Evolutionary conservation across 2,888 invertebrate species (phyloP).

Genomic region (Ectemnius lituratus): DNA sequence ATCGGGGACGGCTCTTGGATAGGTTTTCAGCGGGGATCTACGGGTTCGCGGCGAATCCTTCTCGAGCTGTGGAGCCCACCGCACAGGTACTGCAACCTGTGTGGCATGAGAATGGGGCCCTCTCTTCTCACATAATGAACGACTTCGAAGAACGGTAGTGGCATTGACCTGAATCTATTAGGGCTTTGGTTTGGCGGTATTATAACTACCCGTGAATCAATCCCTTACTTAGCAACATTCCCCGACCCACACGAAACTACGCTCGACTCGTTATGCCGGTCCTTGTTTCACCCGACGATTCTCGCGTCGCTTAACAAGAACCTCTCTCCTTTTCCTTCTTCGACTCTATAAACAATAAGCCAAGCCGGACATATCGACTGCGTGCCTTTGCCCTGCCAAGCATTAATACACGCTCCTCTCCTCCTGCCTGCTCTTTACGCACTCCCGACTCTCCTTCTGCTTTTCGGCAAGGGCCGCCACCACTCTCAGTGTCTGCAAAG

Average conservation of each 20-base stretch:
- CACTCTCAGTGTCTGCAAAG: conserved; percentile 23
- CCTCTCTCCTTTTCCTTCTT: conserved; percentile 26
- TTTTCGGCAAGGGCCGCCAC: conserved; percentile 17
- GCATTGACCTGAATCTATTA: conserved; percentile 69
- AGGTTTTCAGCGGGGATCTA: conserved; percentile 41
- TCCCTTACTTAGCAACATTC: conserved; percentile 63
- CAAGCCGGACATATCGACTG: background rate
- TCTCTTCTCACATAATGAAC: conserved; percentile 65
- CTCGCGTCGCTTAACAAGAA: conserved; percentile 22
- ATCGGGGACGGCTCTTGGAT: conserved; percentile 28
- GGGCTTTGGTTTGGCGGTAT: conserved; percentile 64
- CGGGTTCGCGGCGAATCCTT: conserved; percentile 48
- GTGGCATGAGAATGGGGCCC: conserved; percentile 62
- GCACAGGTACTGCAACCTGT: conserved; percentile 61
- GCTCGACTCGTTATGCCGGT: conserved; percentile 46
- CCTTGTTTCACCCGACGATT: conserved; percentile 34
- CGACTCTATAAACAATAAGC: conserved; percentile 18
- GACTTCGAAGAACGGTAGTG: conserved; percentile 65
- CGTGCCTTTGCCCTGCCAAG: background rate
- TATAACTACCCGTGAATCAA: conserved; percentile 67
- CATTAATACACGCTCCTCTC: conserved; percentile 1
- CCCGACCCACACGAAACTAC: conserved; percentile 54
- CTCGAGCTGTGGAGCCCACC: conserved; percentile 27
- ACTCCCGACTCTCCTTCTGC: conserved; percentile 16
- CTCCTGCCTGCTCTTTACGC: conserved; percentile 14